phyloP scores from a whole-genome alignment of 2,797 vertebrate genomes.

The Enteromius mattozi region DNA sequence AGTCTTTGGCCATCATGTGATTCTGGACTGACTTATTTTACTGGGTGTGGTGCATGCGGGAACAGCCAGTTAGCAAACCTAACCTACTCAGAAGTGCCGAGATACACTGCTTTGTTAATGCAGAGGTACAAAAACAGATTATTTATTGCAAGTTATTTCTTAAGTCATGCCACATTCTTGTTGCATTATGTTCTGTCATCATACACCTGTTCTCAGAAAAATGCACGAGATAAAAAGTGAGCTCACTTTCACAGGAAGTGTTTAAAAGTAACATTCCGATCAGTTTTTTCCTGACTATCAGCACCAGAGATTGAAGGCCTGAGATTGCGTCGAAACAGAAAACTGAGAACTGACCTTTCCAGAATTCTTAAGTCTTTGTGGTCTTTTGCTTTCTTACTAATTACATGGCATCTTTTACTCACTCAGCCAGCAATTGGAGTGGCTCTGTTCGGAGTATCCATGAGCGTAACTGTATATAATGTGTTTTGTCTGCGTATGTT shows the following conservation, averaged over 20 bases:
- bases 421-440: background rate
- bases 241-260: background rate
- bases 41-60: slow-evolving; percentile 32
- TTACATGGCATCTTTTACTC: background rate
- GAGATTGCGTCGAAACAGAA: background rate
- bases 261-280: background rate
- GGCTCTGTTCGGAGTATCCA: background rate
- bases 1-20: slow-evolving; percentile 45
- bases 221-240: background rate
- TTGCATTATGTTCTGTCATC: background rate
- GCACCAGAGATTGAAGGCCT: background rate
- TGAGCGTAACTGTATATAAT: background rate
- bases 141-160: too few relatives aligned
- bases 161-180: background rate
- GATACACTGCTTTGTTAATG: background rate
- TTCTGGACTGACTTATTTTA: slow-evolving; percentile 42
- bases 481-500: slow-evolving; percentile 50
- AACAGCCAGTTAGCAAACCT: background rate
- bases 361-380: background rate
- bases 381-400: background rate
- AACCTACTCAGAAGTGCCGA: background rate
- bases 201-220: slow-evolving; percentile 3
- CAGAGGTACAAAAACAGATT: background rate
- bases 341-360: background rate
- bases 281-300: background rate